These are phyloP conservation scores for Potamilus streckersoni DNA, from an alignment of 1,140 invertebrate species.

Conservation along the genomic window DNA sequence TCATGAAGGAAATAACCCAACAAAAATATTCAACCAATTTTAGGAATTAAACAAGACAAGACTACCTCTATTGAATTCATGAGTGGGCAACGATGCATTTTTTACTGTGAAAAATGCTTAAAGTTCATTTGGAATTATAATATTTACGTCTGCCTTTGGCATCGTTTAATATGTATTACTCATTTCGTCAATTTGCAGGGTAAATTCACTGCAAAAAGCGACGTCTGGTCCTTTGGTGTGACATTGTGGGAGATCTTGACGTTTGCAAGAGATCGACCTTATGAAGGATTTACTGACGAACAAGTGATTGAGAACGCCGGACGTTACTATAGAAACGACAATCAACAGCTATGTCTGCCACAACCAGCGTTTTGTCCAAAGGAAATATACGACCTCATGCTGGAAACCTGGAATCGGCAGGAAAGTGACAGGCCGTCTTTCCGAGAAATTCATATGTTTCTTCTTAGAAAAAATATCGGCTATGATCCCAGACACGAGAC, in stretches of 20 bases:
- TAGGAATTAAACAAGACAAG: too few relatives aligned
- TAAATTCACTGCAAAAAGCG: conserved; percentile 85
- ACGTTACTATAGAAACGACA: conserved; percentile 55
- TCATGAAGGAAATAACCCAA: too few relatives aligned
- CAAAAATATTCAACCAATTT: too few relatives aligned
- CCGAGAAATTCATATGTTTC: conserved; percentile 88
- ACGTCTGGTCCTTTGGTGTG: conserved; percentile 89
- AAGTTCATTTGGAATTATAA: too few relatives aligned
- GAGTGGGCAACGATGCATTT: too few relatives aligned
- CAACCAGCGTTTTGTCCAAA: conserved; percentile 59
- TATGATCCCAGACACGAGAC: conserved; percentile 60
- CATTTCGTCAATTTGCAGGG: conserved; percentile 65
- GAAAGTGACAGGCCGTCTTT: conserved; percentile 82
- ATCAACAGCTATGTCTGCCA: conserved; percentile 41
- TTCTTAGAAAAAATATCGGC: conserved; percentile 89
- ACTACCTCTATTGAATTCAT: too few relatives aligned
- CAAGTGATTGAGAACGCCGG: conserved; percentile 78
- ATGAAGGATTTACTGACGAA: conserved; percentile 80
- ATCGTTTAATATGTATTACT: not conserved
- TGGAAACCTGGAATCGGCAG: conserved; percentile 92
- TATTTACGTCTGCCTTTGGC: too few relatives aligned
- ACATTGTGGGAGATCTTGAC: conserved; percentile 90
- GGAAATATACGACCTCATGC: conserved; percentile 85
- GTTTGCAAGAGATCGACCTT: conserved; percentile 85
- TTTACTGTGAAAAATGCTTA: too few relatives aligned